Base-by-base conservation (phyloP, 1,140 invertebrate species). In the Ceratosolen fusciceps region DNA sequence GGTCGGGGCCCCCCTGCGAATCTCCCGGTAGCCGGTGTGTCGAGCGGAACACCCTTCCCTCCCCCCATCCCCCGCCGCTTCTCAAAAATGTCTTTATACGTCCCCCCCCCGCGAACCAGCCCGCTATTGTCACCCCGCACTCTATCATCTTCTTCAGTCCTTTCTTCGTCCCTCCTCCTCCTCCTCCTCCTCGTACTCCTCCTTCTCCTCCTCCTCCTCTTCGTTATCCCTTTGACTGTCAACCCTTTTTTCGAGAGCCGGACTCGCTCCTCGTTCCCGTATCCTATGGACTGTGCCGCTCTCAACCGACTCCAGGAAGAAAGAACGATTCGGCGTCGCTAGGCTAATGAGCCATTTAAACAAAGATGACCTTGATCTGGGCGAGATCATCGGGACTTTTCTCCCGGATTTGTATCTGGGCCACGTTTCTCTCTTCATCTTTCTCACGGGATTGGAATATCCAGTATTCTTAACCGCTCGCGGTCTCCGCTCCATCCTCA, bases 291-390 rank as follows among this genome's bases (percentile, higher is more conserved):
- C 4, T n/a, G 19, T 14, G 37, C 31, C n/a, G 7, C 31, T 31
- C 31, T 21, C 24, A 8, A 10, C 34, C 37, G 31, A 81, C 70
- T 83, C 68, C 83, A 75, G 77, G 82, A 68, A 62, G 24, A 77
- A n/a, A n/a, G n/a, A n/a, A n/a, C 56, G 65, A 43, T 31, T 68
- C 74, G 65, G 75, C 58, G 74, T 70, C 74, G 56, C 81, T 76
- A 80, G 77, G 56, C 77, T 67, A 71, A 83, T 81, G 80, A 83
- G 80, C 79, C 84, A 85, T 85, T 85, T 85, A 84, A 85, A 82
- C 79, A 26, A 24, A 47, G 47, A 10, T 14, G 71, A 60, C 71
- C 74, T 73, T 79, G 56, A 73, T 79, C 26, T 9, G 14, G 14
- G 29, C 29, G 67, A 65, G 58, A 65, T 29, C 24, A 62, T 79